A percentile compares a stretch with the other conserved stretches of the same genome.
Conservation (phyloP, 2,888 invertebrate species). For the Dasypolia templi region DNA sequence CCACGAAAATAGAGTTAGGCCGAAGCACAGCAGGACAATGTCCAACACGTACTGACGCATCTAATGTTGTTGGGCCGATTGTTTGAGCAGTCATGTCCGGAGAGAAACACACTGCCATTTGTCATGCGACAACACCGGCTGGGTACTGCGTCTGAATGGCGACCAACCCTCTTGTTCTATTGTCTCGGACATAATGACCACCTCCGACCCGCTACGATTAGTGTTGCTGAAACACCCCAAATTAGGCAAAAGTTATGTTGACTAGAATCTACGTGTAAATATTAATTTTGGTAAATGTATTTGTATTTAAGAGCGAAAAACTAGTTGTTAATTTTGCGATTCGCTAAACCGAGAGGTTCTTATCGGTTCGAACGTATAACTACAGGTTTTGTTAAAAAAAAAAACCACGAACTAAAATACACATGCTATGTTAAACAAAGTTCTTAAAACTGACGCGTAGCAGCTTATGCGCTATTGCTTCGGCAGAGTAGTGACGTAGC, state of each 20-base stretch:
- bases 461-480: not conserved
- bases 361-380: slow-evolving; percentile 4
- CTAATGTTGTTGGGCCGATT: slow-evolving; percentile 67
- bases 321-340: slow-evolving; percentile 7
- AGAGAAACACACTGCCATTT: slow-evolving; percentile 77
- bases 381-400: slow-evolving; percentile 25
- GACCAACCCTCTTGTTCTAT: slow-evolving; percentile 73
- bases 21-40: slow-evolving; percentile 51
- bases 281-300: slow-evolving; percentile 27
- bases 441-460: slow-evolving; percentile 17
- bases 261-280: slow-evolving; percentile 36
- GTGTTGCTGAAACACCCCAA: slow-evolving; percentile 66
- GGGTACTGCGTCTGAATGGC: slow-evolving; percentile 75
- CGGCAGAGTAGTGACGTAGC: slow-evolving; percentile 9
- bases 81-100: slow-evolving; percentile 75
- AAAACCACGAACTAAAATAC: slow-evolving; percentile 2
- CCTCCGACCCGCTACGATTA: slow-evolving; percentile 69
- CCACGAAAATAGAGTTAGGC: slow-evolving; percentile 37
- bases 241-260: slow-evolving; percentile 60
- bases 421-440: not conserved
- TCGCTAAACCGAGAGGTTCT: not conserved
- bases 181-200: slow-evolving; percentile 77
- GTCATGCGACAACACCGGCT: slow-evolving; percentile 75
- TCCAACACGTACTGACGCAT: slow-evolving; percentile 58
- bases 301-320: slow-evolving; percentile 17